Conservation (phyloP, 2,888 invertebrate genomes). For the Dilophus febrilis region DNA sequence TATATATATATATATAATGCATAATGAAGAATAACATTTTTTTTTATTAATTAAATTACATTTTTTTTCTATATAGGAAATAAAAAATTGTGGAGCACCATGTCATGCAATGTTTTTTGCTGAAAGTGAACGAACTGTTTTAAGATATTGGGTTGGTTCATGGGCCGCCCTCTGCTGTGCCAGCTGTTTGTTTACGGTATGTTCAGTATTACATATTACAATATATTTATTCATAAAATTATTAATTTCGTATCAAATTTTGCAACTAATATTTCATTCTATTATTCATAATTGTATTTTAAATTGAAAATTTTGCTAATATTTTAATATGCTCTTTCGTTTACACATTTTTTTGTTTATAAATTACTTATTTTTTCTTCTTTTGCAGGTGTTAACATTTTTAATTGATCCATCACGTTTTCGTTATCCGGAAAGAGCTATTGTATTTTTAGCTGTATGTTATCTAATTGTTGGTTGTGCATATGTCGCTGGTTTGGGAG, state of each 20-base stretch:
- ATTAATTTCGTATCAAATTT: too few species aligned
- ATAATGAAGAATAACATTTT: neutral
- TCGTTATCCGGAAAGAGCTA: slow-evolving; percentile 93
- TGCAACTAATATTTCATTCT: too few species aligned
- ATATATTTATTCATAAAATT: too few species aligned
- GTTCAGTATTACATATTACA: slow-evolving; percentile 10
- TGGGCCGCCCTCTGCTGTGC: slow-evolving; percentile 82
- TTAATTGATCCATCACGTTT: slow-evolving; percentile 89
- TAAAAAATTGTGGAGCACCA: slow-evolving; percentile 70
- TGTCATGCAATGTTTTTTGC: slow-evolving; percentile 88
- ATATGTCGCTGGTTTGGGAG: slow-evolving; percentile 72
- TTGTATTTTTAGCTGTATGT: slow-evolving; percentile 91
- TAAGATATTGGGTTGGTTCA: slow-evolving; percentile 81
- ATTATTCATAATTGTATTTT: neutral
- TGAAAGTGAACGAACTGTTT: slow-evolving; percentile 60
- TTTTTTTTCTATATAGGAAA: slow-evolving; percentile 20
- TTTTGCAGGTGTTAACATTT: slow-evolving; percentile 58
- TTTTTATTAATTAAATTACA: neutral
- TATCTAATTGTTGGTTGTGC: slow-evolving; percentile 88
- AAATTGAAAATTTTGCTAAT: neutral
- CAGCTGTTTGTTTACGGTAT: slow-evolving; percentile 76
- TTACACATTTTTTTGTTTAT: slow-evolving; percentile 6
- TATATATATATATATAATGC: too few species aligned
- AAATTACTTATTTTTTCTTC: slow-evolving; percentile 8
- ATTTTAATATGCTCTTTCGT: neutral